Evolutionary conservation across 2,888 invertebrate species (phyloP).

Genomic region (Sphecodes monilicornis): DNA sequence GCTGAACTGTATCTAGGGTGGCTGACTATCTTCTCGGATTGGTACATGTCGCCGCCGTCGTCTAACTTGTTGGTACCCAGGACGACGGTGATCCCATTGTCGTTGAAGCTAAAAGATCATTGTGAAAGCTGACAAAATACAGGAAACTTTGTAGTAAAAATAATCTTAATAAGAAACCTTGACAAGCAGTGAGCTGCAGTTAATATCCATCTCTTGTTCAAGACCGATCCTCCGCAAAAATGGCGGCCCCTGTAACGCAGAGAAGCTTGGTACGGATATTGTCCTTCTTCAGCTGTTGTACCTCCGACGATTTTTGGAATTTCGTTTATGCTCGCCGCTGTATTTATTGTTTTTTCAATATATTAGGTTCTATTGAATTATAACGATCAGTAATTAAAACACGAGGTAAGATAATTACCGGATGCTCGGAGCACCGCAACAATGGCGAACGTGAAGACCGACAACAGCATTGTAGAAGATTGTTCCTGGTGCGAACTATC

Average conservation of each 20-base stretch:
- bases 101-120: constrained; percentile 73
- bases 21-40: constrained; percentile 69
- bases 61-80: constrained; percentile 79
- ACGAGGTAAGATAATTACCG: constrained; percentile 42
- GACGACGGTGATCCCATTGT: constrained; percentile 77
- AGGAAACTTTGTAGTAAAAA: neutral
- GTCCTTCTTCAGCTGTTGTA: constrained; percentile 85
- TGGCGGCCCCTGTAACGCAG: constrained; percentile 85
- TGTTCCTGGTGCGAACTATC: neutral
- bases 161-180: constrained; percentile 80
- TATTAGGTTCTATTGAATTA: neutral
- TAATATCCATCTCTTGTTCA: constrained; percentile 86
- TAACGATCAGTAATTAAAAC: neutral
- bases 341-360: neutral
- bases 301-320: constrained; percentile 85
- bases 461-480: constrained; percentile 47
- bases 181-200: constrained; percentile 87
- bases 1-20: constrained; percentile 77
- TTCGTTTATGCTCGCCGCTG: constrained; percentile 52
- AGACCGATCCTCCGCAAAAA: constrained; percentile 87
- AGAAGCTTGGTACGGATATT: constrained; percentile 87
- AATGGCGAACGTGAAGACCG: constrained; percentile 22
- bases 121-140: neutral
- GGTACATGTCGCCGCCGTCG: constrained; percentile 78
- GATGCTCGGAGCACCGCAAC: constrained; percentile 22